Conservation (phyloP, 2,113 vertebrate genomes). For the Chloroceryle aenea region DNA sequence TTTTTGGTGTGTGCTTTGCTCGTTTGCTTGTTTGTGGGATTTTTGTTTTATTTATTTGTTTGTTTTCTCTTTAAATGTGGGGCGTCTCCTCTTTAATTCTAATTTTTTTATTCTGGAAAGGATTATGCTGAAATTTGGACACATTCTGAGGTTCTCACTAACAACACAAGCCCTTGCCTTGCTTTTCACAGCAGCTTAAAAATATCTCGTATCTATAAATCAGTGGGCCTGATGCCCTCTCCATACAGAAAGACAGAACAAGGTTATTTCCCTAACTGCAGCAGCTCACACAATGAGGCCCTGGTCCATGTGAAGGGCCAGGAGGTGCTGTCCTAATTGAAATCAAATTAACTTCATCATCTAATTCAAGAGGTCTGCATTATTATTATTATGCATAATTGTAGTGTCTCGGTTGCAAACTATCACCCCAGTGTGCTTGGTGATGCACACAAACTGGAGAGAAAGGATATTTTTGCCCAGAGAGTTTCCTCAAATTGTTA, state of each 20-base stretch:
- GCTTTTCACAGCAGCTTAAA: background rate
- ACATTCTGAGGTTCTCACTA: background rate
- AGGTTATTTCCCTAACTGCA: background rate
- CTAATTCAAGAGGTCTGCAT: background rate
- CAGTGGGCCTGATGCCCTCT: background rate
- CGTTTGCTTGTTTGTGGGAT: too few relatives aligned
- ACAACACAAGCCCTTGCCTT: background rate
- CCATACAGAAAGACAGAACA: background rate
- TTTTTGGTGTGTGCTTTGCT: too few relatives aligned
- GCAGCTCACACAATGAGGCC: background rate
- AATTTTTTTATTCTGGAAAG: background rate
- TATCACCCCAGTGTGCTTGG: background rate
- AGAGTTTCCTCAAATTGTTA: background rate
- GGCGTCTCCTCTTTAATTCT: background rate
- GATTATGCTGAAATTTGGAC: background rate
- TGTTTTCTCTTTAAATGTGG: too few relatives aligned
- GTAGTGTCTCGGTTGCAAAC: background rate
- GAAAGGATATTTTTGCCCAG: background rate
- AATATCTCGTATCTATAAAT: background rate
- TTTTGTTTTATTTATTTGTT: too few relatives aligned
- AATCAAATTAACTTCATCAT: slow-evolving; percentile 10
- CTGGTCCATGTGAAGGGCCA: background rate
- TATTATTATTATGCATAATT: background rate
- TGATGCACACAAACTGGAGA: background rate
- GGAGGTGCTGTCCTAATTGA: background rate